These are phyloP conservation scores for Mus caroli DNA, from an alignment of 2,797 vertebrate genomes.

Conservation along the genomic window DNA sequence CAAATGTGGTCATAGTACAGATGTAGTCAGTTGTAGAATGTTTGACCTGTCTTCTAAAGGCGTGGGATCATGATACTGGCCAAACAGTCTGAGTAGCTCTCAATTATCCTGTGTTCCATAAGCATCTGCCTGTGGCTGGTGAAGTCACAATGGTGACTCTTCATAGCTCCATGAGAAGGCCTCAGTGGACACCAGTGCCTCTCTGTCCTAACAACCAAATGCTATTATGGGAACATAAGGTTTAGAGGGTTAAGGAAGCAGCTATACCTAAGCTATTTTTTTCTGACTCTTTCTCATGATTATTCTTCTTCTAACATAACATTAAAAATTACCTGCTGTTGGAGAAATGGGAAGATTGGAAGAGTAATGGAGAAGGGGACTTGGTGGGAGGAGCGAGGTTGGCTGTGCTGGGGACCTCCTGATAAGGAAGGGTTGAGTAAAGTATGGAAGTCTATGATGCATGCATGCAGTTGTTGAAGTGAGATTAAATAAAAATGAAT, in stretches of 20 bases:
- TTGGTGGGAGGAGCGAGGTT: not conserved
- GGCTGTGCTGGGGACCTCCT: not conserved
- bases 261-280: slow-evolving; percentile 42
- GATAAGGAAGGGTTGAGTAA: not conserved
- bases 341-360: not conserved
- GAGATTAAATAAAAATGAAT: not conserved
- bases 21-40: slow-evolving; percentile 41
- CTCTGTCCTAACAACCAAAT: not conserved
- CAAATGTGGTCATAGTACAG: slow-evolving; percentile 4
- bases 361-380: not conserved
- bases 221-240: not conserved
- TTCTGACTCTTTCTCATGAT: slow-evolving; percentile 43
- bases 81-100: not conserved
- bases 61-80: slow-evolving; percentile 63
- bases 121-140: not conserved
- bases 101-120: not conserved
- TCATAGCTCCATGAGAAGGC: not conserved
- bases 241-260: not conserved
- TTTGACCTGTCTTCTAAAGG: slow-evolving; percentile 61
- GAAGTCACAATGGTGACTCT: not conserved
- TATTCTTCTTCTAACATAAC: not conserved
- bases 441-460: not conserved
- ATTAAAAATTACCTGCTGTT: not conserved
- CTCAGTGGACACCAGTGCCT: not conserved
- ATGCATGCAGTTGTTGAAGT: not conserved